Conservation (phyloP, 2,797 vertebrate species). For the Muscicapa striata region DNA sequence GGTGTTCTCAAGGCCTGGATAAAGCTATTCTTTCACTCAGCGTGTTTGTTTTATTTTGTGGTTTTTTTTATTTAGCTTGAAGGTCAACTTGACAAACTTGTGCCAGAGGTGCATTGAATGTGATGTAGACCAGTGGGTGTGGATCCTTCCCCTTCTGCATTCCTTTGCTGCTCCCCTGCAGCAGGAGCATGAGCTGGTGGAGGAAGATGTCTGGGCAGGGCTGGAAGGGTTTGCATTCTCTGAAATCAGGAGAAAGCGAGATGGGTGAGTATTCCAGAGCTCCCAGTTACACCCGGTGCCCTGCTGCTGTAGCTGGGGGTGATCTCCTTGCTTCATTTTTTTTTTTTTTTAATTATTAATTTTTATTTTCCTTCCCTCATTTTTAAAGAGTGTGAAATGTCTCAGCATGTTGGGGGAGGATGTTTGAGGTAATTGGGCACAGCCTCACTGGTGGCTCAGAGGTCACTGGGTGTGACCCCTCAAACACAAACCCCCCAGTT, state of each 20-base stretch:
- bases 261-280: background rate
- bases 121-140: constrained; percentile 73
- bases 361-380: background rate
- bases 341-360: no score
- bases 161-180: constrained; percentile 53
- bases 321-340: background rate
- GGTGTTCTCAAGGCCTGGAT: background rate
- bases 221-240: constrained; percentile 65
- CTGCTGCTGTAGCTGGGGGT: background rate
- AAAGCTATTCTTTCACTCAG: background rate
- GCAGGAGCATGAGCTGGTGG: background rate
- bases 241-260: accelerated
- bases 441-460: background rate
- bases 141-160: constrained; percentile 86
- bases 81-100: background rate
- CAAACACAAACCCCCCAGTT: background rate
- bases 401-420: background rate
- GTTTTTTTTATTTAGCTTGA: constrained; percentile 9
- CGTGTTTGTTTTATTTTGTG: background rate
- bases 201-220: constrained; percentile 74
- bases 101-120: constrained; percentile 2
- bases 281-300: background rate
- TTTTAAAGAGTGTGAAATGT: accelerated
- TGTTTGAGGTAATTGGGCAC: background rate
- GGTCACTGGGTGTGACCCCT: background rate